A percentile compares a stretch with the other conserved stretches of the same genome.
Evolutionary conservation across 2,113 vertebrate species (phyloP).

Genomic region (Anarrhichthys ocellatus): DNA sequence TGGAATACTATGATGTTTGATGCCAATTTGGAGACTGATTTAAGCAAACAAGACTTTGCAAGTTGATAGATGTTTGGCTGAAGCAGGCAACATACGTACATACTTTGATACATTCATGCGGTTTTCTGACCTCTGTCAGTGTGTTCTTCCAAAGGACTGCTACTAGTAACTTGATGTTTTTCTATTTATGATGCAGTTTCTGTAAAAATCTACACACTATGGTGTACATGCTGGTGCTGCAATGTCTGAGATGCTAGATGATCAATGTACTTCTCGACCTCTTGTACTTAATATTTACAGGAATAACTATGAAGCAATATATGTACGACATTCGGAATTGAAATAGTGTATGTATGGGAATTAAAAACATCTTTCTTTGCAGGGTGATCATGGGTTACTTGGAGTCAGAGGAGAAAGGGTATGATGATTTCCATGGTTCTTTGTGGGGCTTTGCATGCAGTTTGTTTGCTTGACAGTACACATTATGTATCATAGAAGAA

Average conservation of each 20-base stretch:
- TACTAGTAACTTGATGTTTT: background rate
- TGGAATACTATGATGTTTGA: background rate
- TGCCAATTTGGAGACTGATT: background rate
- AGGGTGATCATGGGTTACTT: slow-evolving; percentile 86
- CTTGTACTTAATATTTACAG: background rate
- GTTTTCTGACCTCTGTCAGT: slow-evolving; percentile 8
- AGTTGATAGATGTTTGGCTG: background rate
- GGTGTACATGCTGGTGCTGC: background rate
- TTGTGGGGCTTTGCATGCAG: background rate
- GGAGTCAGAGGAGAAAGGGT: slow-evolving; percentile 90
- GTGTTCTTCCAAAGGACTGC: background rate
- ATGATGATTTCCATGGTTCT: slow-evolving; percentile 50
- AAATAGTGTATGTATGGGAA: background rate
- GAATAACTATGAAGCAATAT: background rate
- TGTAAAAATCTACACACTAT: background rate
- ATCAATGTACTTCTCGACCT: background rate
- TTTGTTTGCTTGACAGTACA: background rate
- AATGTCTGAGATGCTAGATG: background rate
- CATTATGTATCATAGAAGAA: background rate
- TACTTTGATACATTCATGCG: background rate
- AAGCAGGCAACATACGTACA: background rate
- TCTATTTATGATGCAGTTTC: background rate
- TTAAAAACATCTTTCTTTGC: slow-evolving; percentile 46
- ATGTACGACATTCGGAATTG: background rate
- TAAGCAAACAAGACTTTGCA: background rate